phyloP scores from a whole-genome alignment of 2,888 invertebrate genomes.

The Galerucella pusilla region DNA sequence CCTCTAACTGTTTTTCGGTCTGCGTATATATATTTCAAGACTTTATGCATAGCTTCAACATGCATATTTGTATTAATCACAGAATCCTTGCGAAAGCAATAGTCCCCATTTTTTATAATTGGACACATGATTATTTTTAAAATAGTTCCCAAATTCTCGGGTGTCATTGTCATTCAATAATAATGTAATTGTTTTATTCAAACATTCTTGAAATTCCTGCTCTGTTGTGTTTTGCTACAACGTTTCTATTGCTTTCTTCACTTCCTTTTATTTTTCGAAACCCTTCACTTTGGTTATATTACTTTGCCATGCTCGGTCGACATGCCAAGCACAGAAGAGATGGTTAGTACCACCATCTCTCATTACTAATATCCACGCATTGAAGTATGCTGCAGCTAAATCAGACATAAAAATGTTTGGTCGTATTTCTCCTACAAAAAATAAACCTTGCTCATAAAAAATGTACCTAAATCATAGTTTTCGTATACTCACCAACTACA shows the following conservation, averaged over 20 bases:
- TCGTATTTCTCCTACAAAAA: slow-evolving; percentile 3
- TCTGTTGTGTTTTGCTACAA: slow-evolving; percentile 10
- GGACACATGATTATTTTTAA: slow-evolving; percentile 30
- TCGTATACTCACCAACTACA: slow-evolving; percentile 9
- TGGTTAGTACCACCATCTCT: slow-evolving; percentile 14
- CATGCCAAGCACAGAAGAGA: slow-evolving; percentile 32
- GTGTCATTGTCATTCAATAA: neutral
- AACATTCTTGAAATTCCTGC: neutral
- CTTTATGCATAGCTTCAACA: slow-evolving; percentile 38
- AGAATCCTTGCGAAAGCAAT: slow-evolving; percentile 35
- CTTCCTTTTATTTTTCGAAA: slow-evolving; percentile 17
- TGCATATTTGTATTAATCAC: slow-evolving; percentile 41
- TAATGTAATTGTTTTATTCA: neutral
- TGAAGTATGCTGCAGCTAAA: slow-evolving; percentile 26
- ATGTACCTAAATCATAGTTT: slow-evolving; percentile 1
- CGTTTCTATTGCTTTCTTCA: slow-evolving; percentile 10
- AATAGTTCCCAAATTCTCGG: slow-evolving; percentile 40
- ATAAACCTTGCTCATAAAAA: neutral
- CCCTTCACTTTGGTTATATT: slow-evolving; percentile 26
- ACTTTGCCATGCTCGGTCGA: slow-evolving; percentile 31
- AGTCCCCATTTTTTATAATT: slow-evolving; percentile 40
- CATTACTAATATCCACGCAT: slow-evolving; percentile 34
- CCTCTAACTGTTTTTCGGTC: slow-evolving; percentile 39
- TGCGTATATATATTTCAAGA: slow-evolving; percentile 47
- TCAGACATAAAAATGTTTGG: too few relatives aligned